Evolutionary conservation across 2,113 vertebrate species (phyloP).

Genomic region (Elaphurus davidianus): DNA sequence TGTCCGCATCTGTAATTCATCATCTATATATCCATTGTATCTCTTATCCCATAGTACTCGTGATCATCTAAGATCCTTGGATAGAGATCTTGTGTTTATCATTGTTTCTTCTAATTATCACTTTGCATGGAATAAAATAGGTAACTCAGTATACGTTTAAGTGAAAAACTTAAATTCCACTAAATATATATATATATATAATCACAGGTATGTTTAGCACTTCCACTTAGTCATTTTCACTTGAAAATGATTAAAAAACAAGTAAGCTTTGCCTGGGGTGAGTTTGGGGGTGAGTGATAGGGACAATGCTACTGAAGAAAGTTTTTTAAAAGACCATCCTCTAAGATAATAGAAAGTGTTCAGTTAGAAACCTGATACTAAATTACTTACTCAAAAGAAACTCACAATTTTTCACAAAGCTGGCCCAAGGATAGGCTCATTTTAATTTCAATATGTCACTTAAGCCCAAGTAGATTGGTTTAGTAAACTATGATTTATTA

Average conservation of each 20-base stretch:
- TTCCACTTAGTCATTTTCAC: not conserved
- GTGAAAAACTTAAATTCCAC: not conserved
- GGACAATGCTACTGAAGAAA: not conserved
- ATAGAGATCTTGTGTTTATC: not conserved
- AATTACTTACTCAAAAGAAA: not conserved
- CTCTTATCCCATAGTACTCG: not conserved
- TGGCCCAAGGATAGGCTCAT: not conserved
- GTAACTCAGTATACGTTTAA: not conserved
- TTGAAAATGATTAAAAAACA: not conserved
- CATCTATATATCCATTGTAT: too few species aligned
- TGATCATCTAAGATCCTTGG: not conserved
- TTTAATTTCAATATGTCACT: not conserved
- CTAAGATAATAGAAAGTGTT: not conserved
- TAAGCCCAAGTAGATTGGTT: not conserved
- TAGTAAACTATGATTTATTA: not conserved
- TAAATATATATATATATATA: not conserved
- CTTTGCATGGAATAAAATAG: not conserved
- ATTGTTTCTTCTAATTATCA: not conserved
- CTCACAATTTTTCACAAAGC: not conserved
- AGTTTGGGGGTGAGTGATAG: accelerated
- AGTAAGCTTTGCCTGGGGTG: not conserved
- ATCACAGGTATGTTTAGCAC: not conserved
- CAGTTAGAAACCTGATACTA: not conserved
- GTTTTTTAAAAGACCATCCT: not conserved
- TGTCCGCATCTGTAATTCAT: not conserved